A percentile compares a stretch with the other conserved stretches of the same genome.
Conservation (phyloP, 2,888 invertebrate species). For the Flexamia atlantica region DNA sequence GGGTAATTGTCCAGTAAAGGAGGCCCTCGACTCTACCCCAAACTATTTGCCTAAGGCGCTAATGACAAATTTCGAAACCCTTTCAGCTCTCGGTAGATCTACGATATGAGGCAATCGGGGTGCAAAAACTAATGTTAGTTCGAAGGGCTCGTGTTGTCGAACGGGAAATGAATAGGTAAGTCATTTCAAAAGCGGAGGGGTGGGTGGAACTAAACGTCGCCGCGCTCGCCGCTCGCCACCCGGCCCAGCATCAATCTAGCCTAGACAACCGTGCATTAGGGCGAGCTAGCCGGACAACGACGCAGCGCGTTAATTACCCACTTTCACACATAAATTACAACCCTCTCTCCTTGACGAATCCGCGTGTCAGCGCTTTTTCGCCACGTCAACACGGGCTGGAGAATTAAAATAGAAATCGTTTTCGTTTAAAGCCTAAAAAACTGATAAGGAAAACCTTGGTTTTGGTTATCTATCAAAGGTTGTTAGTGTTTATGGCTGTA, state of each 20-base stretch:
- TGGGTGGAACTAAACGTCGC: constrained; percentile 44
- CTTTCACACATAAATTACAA: constrained; percentile 50
- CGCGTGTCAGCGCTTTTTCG: neutral
- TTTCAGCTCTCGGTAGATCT: constrained; percentile 27
- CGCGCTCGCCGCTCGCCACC: constrained; percentile 21
- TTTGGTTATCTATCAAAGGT: too few species aligned
- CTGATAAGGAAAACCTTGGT: too few species aligned
- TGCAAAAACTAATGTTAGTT: constrained; percentile 57
- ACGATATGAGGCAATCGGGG: constrained; percentile 45
- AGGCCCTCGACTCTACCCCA: constrained; percentile 48
- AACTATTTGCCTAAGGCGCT: constrained; percentile 58
- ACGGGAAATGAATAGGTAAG: constrained; percentile 44
- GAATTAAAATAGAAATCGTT: too few species aligned
- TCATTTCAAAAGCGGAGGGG: constrained; percentile 28
- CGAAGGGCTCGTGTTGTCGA: constrained; percentile 45
- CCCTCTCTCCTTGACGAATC: neutral
- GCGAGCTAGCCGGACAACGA: constrained; percentile 9
- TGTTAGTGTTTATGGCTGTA: too few species aligned
- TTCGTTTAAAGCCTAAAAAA: too few species aligned
- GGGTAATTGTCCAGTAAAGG: constrained; percentile 11
- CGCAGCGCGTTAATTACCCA: constrained; percentile 15
- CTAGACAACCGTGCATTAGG: constrained; percentile 49
- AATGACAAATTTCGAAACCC: constrained; percentile 54
- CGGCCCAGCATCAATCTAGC: constrained; percentile 35
- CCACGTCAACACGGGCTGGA: neutral